These are phyloP conservation scores for Gymnoscopelus braueri DNA, from an alignment of 2,797 vertebrate genomes.

Conservation along the genomic window DNA sequence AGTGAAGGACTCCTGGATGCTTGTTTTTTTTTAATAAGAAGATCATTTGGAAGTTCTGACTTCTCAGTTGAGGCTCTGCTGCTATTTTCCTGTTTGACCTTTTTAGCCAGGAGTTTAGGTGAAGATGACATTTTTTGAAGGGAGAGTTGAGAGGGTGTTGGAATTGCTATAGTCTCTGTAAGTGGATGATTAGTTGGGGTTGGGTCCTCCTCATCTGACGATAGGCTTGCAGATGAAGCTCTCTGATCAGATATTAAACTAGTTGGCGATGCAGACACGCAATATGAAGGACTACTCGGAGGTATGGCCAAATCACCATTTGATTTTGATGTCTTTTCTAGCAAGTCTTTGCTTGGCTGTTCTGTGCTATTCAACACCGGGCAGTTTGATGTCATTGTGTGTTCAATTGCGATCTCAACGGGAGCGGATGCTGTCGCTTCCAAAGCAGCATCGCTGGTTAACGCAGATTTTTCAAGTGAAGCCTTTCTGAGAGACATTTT, in stretches of 20 bases:
- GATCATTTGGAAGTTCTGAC: conserved; percentile 2
- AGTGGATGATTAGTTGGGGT: conserved; percentile 4
- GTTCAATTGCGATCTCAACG: conserved; percentile 29
- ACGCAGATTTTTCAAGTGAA: conserved; percentile 62
- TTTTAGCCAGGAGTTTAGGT: conserved; percentile 51
- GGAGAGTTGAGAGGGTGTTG: background rate
- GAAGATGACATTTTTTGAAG: conserved; percentile 32
- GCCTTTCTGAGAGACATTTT: conserved; percentile 74
- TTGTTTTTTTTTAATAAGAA: conserved; percentile 8
- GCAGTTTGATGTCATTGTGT: conserved; percentile 23
- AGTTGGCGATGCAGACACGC: conserved; percentile 51
- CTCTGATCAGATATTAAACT: conserved; percentile 63
- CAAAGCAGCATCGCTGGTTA: conserved; percentile 34
- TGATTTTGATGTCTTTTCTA: conserved; percentile 19
- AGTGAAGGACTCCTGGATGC: conserved; percentile 18
- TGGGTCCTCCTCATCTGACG: conserved; percentile 49
- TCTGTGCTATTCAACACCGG: conserved; percentile 7
- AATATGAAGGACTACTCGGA: conserved; percentile 26
- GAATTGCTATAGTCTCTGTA: conserved; percentile 16
- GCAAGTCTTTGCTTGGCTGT: background rate
- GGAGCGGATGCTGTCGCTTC: conserved; percentile 35
- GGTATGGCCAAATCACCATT: conserved; percentile 23
- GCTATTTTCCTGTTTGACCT: conserved; percentile 18
- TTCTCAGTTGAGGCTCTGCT: conserved; percentile 10
- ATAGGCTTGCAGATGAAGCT: conserved; percentile 46